A percentile compares a stretch with the other conserved stretches of the same genome.
These are phyloP conservation scores for Erebia palarica DNA, from an alignment of 2,888 invertebrate genomes.

Conservation along the genomic window DNA sequence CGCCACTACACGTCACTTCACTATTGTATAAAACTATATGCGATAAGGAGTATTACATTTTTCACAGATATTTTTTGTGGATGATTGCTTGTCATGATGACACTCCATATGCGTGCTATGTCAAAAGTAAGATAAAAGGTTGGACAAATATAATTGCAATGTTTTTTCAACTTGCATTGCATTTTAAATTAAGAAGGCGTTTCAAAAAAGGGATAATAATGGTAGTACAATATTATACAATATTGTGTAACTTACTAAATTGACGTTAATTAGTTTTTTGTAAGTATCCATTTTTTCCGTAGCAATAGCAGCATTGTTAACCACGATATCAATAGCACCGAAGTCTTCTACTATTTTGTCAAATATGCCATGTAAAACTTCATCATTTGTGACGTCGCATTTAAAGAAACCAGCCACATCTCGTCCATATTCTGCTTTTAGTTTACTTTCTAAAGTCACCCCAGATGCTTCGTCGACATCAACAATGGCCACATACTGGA, in stretches of 20 bases:
- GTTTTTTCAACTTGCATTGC: no score
- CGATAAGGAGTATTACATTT: no score
- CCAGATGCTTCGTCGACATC: conserved; percentile 2
- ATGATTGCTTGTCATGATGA: no score
- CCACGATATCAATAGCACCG: neutral
- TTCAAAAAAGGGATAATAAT: neutral
- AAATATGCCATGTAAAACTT: neutral
- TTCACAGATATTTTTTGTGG: no score
- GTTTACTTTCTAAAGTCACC: neutral
- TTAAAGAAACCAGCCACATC: conserved; percentile 1
- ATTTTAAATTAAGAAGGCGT: neutral
- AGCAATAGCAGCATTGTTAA: conserved; percentile 2
- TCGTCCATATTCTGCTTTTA: neutral
- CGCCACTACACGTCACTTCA: no score
- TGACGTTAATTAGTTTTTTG: conserved; percentile 2
- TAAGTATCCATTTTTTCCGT: neutral
- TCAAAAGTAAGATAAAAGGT: no score
- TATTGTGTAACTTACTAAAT: neutral
- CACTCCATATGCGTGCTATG: no score
- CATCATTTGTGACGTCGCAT: conserved; percentile 7
- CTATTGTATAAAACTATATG: no score
- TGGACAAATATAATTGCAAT: no score
- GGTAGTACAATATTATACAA: neutral
- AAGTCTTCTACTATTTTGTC: neutral
- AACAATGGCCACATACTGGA: conserved; percentile 6